Conservation (phyloP, 2,113 vertebrate species). For the Hypomesus transpacificus region DNA sequence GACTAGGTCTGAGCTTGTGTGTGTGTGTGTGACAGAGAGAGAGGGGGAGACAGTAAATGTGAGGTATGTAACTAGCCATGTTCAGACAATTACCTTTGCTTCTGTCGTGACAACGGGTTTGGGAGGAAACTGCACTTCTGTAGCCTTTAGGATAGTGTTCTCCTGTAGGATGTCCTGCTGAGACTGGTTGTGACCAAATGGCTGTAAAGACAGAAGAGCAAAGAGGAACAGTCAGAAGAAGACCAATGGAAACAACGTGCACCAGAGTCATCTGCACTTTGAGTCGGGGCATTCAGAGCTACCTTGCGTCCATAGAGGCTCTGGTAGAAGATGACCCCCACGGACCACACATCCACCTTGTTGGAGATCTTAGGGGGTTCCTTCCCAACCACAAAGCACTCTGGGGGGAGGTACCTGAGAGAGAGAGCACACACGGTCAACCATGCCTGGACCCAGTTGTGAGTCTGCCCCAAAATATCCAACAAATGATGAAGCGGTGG, state of each 20-base stretch:
- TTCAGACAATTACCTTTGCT: conserved; percentile 79
- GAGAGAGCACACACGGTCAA: neutral
- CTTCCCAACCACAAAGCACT: conserved; percentile 94
- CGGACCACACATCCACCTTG: conserved; percentile 95
- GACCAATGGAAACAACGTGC: neutral
- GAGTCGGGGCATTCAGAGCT: conserved; percentile 23
- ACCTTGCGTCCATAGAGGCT: conserved; percentile 97
- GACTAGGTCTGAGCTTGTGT: neutral
- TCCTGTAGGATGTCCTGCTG: conserved; percentile 95
- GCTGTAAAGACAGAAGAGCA: conserved; percentile 62
- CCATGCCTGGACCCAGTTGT: neutral
- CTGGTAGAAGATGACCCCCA: conserved; percentile 96
- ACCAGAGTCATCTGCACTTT: neutral
- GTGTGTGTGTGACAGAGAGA: neutral
- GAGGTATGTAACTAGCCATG: too few relatives aligned
- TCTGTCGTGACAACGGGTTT: conserved; percentile 92
- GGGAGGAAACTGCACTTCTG: conserved; percentile 92
- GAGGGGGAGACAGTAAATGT: neutral
- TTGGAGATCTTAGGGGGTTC: conserved; percentile 96
- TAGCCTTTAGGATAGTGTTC: conserved; percentile 95
- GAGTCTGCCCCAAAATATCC: neutral
- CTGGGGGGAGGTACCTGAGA: conserved; percentile 89
- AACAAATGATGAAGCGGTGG: neutral
- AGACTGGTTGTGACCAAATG: conserved; percentile 94
- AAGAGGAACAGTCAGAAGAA: neutral